Evolutionary conservation across 2,797 vertebrate species (phyloP), one percentile per base, ranked within the genome.

Genomic region (Megalops cyprinoides): DNA sequence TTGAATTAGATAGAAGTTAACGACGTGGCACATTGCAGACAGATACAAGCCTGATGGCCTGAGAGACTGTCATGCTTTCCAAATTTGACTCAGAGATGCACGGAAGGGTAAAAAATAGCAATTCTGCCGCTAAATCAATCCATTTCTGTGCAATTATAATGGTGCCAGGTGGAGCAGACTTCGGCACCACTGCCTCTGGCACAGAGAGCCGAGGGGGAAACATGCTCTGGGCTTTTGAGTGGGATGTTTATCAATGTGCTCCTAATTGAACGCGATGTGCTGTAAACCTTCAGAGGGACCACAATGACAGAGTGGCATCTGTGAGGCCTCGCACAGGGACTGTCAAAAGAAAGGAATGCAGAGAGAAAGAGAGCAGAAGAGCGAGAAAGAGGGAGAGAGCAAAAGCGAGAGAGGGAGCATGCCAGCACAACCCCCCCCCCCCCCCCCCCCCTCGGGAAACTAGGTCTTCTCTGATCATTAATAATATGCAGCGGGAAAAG

Each of bases 191-290:
- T 10, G 67, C 67, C 42, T 20, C 23, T 46, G 53, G 34, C 62
- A 51, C 55, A 15, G 23, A 15, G 28, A 78, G 76, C 65, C 23
- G n/a, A 48, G 34, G 42, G 67, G 20, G 55, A 78, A 48, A 62
- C 60, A 55, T 46, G 62, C 46, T 53, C 48, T 15, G 60, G 39
- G 74, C 48, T 31, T 81, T 62, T 28, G 51, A 77, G 48, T 46
- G 25, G 25, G 67, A 56, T 82, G 75, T 78, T 77, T 71, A 78
- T 55, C 28, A 69, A 9, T 48, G 39, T 18, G 18, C 42, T 42
- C 48, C 65, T 82, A 82, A 82, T 82, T 78, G 62, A 82, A 77
- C 42, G 80, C 49, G 65, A 82, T 73, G 46, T 14, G 55, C 65
- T 49, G 69, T 69, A 82, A 74, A 78, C 67, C 81, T 60, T 78